phyloP scores from a whole-genome alignment of 1,140 invertebrate species.

The Euwallacea fornicatus region DNA sequence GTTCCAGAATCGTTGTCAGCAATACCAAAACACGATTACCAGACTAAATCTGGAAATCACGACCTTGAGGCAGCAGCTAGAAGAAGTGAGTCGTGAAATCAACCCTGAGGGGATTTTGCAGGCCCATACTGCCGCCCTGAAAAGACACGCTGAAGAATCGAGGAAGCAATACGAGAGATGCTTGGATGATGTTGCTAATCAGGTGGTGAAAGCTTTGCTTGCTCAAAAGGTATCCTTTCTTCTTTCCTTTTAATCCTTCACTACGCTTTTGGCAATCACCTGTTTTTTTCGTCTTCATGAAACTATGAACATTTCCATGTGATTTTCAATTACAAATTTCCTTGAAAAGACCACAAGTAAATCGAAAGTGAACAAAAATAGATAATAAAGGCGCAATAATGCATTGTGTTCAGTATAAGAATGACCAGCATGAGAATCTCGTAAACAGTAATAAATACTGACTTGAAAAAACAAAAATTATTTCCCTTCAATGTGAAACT shows the following conservation, averaged over 20 bases:
- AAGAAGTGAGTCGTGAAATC: slow-evolving; percentile 62
- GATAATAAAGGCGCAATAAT: too few species aligned
- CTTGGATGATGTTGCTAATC: slow-evolving; percentile 76
- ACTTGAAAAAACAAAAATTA: too few species aligned
- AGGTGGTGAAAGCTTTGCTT: slow-evolving; percentile 77
- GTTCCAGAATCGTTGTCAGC: slow-evolving; percentile 69
- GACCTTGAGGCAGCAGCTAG: slow-evolving; percentile 66
- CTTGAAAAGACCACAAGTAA: too few species aligned
- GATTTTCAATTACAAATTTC: too few species aligned
- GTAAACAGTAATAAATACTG: too few species aligned
- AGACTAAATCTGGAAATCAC: slow-evolving; percentile 75
- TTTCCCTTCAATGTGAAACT: too few species aligned
- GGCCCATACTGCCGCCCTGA: slow-evolving; percentile 54
- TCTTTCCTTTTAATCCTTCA: background rate
- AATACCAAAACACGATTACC: slow-evolving; percentile 71
- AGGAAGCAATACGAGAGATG: slow-evolving; percentile 76
- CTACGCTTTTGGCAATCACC: background rate
- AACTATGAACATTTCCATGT: too few species aligned
- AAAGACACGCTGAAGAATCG: slow-evolving; percentile 62
- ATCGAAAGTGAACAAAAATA: too few species aligned
- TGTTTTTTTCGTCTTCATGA: too few species aligned
- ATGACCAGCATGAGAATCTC: too few species aligned
- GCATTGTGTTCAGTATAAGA: too few species aligned
- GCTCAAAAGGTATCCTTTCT: slow-evolving; percentile 71
- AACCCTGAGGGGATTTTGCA: slow-evolving; percentile 59